These are phyloP conservation scores for Aphelinus atriplicis DNA, from an alignment of 1,140 invertebrate species.

Conservation along the genomic window DNA sequence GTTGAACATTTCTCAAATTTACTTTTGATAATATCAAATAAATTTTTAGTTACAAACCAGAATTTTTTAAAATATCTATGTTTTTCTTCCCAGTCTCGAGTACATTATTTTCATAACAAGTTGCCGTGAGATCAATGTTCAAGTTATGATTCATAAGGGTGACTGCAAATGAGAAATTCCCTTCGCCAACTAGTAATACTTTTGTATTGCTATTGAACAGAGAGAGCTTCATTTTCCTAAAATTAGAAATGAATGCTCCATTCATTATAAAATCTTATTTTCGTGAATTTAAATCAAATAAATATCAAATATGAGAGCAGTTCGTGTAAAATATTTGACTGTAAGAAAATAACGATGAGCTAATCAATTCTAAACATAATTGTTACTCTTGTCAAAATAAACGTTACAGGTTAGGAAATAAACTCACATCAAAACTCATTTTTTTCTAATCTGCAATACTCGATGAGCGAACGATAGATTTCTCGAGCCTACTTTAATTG, in stretches of 20 bases:
- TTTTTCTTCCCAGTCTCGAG: slow-evolving; percentile 51
- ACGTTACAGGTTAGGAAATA: no score
- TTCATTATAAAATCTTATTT: no score
- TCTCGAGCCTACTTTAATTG: no score
- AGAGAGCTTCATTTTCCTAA: slow-evolving; percentile 48
- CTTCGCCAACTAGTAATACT: slow-evolving; percentile 68
- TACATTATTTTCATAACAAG: slow-evolving; percentile 53
- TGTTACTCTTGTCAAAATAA: no score
- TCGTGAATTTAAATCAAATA: no score
- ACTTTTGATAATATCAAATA: neutral
- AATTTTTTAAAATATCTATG: slow-evolving; percentile 49
- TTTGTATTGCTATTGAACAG: slow-evolving; percentile 52
- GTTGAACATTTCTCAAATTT: neutral
- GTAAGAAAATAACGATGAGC: no score
- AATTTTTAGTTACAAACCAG: slow-evolving; percentile 52
- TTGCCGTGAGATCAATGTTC: slow-evolving; percentile 50
- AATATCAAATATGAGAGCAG: no score
- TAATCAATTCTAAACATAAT: no score
- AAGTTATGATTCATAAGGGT: slow-evolving; percentile 56
- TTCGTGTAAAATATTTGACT: no score
- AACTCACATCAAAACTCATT: no score
- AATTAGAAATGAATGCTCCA: neutral
- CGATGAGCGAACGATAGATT: no score
- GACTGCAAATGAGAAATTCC: slow-evolving; percentile 70
- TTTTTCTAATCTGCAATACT: no score